These are phyloP conservation scores for Hippoglossus hippoglossus DNA, from an alignment of 2,797 vertebrate species.

Conservation along the genomic window DNA sequence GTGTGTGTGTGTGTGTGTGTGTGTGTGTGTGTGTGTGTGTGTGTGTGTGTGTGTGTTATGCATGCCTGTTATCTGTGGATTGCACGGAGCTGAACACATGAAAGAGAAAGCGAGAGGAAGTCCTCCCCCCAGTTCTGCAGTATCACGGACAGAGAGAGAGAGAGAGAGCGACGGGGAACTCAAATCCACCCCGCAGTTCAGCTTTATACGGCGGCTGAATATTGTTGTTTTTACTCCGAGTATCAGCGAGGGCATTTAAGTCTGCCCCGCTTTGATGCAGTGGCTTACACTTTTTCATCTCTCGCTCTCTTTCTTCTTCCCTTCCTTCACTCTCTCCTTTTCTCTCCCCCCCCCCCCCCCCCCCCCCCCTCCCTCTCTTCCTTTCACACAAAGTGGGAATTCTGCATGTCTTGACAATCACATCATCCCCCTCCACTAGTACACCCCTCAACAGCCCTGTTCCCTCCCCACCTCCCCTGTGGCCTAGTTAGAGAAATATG, in stretches of 20 bases:
- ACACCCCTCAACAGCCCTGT: background rate
- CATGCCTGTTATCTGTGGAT: constrained; percentile 35
- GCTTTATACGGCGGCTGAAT: constrained; percentile 50
- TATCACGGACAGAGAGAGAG: constrained; percentile 23
- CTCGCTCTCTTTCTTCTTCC: constrained; percentile 11
- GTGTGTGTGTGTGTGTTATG: constrained; percentile 17
- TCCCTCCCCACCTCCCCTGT: constrained; percentile 52
- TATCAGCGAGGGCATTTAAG: constrained; percentile 43
- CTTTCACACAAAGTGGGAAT: constrained; percentile 53
- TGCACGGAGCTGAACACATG: constrained; percentile 52
- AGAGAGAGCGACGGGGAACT: background rate
- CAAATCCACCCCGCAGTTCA: constrained; percentile 37
- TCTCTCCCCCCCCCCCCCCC: constrained; percentile 16
- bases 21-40: constrained; percentile 15
- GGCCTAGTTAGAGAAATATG: constrained; percentile 77
- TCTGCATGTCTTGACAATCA: constrained; percentile 67
- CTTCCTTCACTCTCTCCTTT: background rate
- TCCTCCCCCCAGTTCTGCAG: constrained; percentile 60
- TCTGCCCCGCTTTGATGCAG: constrained; percentile 18
- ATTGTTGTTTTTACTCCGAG: constrained; percentile 54
- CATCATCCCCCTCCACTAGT: constrained; percentile 32
- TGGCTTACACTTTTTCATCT: constrained; percentile 34
- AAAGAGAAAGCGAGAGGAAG: constrained; percentile 51
- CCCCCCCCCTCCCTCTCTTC: background rate
- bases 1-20: background rate